These are phyloP conservation scores for Rotaria socialis DNA, from an alignment of 2,888 invertebrate genomes.

Conservation along the genomic window DNA sequence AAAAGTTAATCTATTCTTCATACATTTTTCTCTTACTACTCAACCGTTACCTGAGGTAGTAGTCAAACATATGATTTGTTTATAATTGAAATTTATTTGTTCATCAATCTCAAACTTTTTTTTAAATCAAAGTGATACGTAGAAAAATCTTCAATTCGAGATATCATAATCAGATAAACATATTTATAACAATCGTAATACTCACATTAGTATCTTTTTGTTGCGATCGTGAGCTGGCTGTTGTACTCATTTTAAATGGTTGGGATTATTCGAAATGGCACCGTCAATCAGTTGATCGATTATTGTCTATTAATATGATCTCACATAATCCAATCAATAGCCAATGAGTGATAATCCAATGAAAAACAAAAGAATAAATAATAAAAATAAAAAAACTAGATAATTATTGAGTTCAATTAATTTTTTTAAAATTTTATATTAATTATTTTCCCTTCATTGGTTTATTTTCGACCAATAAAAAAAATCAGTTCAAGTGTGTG, in stretches of 20 bases:
- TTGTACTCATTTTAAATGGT: neutral
- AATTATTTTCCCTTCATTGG: neutral
- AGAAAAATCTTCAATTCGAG: no score
- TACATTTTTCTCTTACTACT: no score
- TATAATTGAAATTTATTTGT: no score
- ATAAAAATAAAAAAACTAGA: neutral
- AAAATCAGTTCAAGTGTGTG: neutral
- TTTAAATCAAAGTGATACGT: no score
- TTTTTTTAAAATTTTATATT: neutral
- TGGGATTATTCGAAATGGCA: neutral
- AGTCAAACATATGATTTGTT: no score
- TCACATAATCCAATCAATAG: neutral
- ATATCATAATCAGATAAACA: no score
- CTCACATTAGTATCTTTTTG: constrained; percentile 34
- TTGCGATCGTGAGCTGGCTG: neutral
- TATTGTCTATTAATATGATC: neutral
- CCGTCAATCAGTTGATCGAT: neutral
- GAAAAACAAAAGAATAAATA: neutral
- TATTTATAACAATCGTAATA: neutral
- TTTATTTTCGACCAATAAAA: neutral
- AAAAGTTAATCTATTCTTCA: no score
- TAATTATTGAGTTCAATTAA: neutral
- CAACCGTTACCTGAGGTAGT: no score
- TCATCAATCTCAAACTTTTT: no score
- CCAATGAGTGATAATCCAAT: neutral